Base-by-base conservation (phyloP, 2,888 invertebrate genomes). In the Lobophora halterata region DNA sequence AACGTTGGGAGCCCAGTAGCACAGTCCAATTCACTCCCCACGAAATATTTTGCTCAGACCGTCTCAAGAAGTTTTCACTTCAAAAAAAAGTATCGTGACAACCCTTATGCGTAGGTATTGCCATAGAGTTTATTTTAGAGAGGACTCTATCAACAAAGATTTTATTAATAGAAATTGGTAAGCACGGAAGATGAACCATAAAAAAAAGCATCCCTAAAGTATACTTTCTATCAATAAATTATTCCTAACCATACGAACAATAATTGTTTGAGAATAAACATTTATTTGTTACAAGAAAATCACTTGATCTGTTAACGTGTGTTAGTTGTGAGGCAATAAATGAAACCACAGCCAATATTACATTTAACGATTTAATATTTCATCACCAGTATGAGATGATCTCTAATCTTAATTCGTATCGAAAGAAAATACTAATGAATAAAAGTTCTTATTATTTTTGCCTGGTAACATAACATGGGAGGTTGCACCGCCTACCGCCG, bases 291-390 rank as follows among this genome's bases (percentile, higher is more conserved):
- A 64, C 62, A 60, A 61, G 66, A 72, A 73, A 78, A 79, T 77
- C 77, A 79, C 69, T 71, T 66, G 73, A 71, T 69, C 73, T 64
- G 77, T 78, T 75, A 75, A 72, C 70, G 70, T 71, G 76, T 69
- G 78, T 79, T 76, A 78, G 72, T 73, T 74, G 74, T 79, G 69
- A 78, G 70, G 81, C 77, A 85, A 85, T 83, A 83, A 80, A 80
- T 81, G 75, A 82, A 82, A 82, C 73, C 69, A 76, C 71, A 59
- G 75, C 75, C 76, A 85, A 83, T 87, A 86, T 85, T 82, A 87
- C 82, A 83, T 79, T 82, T 82, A 83, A 85, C 83, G 82, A 83
- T 82, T 73, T 82, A 83, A 85, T 86, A 82, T 71, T 74, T 78
- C 74, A 76, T 71, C 67, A 56, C 83, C 77, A 79, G 43, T 47